Evolutionary conservation across 2,113 vertebrate genomes (phyloP), one percentile per base, ranked within the genome.

Genomic region (Ochotona princeps): DNA sequence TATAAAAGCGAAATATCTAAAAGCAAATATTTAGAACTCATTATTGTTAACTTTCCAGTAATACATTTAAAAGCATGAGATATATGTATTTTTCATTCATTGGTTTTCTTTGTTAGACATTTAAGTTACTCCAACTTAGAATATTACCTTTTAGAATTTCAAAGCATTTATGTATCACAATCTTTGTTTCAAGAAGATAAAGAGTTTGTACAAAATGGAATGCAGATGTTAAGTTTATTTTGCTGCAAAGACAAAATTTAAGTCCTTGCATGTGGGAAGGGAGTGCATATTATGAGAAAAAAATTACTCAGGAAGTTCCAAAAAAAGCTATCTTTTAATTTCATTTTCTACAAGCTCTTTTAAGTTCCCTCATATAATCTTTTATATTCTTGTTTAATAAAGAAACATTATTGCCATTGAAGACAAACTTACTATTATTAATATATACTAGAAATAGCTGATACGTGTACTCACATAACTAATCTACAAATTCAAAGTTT

Each of bases 381-480:
- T 57, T 83, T 0, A 80, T 6, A 32, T 91, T 82, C 38, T 91
- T 91, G 23, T 61, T 95, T 75, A 75, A 78, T 23, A 89, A 44
- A 91, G 21, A 94, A 93, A 47, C 60, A 57, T 57, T 44, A 95
- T 3, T 82, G 94, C 63, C 21, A 84, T 9, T 94, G 76, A 87
- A 87, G 51, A 81, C 5, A 51, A 87, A 75, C 17, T 38, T 54
- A 66, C 30, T 51, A 28, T 44, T 67, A 78, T 44, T 67, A 78
- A 92, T 7, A 67, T 74, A 91, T 82, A 90, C 49, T 57, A 30
- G 11, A 90, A 88, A 8, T 76, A 86, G 44, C 54, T 74, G 30
- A 81, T 11, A 83, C 30, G 73, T 44, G 3, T 8, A 87, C 2
- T 57, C 18, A 75, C 74, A 88, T 76, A 81, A 82, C 10, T 76